These are phyloP conservation scores for Drosophila recens DNA, from an alignment of 2,888 invertebrate species.

Conservation along the genomic window DNA sequence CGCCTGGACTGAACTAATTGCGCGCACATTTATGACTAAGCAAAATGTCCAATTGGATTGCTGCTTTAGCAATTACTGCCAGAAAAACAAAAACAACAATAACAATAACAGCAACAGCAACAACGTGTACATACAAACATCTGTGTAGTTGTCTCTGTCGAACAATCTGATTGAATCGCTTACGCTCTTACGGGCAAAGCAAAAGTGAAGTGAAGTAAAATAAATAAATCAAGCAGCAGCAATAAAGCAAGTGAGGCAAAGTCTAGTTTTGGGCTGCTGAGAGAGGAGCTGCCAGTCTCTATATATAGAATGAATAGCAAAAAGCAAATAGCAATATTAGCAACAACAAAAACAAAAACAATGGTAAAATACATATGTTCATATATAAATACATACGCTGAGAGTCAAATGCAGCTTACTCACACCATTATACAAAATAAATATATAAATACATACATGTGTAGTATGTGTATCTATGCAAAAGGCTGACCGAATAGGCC, in stretches of 20 bases:
- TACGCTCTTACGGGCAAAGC: conserved; percentile 12
- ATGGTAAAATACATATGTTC: conserved; percentile 22
- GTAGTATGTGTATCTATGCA: conserved; percentile 25
- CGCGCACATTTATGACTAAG: conserved; percentile 72
- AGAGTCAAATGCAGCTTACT: conserved; percentile 14
- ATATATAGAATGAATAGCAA: conserved; percentile 49
- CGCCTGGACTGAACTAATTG: conserved; percentile 60
- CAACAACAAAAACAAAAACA: conserved; percentile 33
- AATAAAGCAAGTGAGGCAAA: conserved; percentile 41
- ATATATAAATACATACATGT: background rate
- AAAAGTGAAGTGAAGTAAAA: conserved; percentile 31
- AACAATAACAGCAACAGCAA: too few relatives aligned
- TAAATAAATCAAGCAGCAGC: conserved; percentile 37
- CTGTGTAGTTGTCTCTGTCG: conserved; percentile 16
- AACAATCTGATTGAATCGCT: conserved; percentile 13
- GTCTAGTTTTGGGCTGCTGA: conserved; percentile 54
- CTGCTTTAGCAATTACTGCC: conserved; percentile 20
- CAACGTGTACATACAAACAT: background rate
- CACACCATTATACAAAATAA: conserved; percentile 1
- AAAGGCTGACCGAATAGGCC: conserved; percentile 79
- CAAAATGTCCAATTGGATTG: conserved; percentile 67
- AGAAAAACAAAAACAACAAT: background rate
- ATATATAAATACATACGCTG: conserved; percentile 7
- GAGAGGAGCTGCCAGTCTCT: conserved; percentile 41
- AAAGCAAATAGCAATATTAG: conserved; percentile 23